Conservation (phyloP, 2,113 vertebrate species). For the Columba livia region DNA sequence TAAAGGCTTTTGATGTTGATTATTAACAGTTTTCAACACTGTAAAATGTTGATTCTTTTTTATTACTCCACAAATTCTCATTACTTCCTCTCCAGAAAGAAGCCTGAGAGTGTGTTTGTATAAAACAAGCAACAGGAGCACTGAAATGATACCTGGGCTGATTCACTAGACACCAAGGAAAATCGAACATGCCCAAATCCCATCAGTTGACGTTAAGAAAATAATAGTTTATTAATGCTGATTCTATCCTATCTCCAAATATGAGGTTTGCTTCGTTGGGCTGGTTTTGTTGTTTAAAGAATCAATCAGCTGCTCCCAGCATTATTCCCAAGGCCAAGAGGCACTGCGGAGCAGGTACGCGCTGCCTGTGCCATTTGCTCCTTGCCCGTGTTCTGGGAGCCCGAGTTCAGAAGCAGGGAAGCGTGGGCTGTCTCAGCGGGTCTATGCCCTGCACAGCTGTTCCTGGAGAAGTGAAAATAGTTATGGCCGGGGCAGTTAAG, state of each 20-base stretch:
- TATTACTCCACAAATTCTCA: conserved; percentile 19
- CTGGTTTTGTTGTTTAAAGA: not conserved
- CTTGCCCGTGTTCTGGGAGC: not conserved
- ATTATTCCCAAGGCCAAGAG: not conserved
- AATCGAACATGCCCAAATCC: not conserved
- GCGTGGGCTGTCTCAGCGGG: not conserved
- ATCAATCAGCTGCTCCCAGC: not conserved
- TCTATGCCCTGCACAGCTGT: not conserved
- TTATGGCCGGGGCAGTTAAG: conserved; percentile 23
- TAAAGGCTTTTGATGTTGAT: conserved; percentile 25
- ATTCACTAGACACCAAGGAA: not conserved
- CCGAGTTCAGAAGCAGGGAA: not conserved
- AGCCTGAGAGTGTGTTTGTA: not conserved
- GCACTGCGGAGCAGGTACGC: not conserved
- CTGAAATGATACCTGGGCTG: not conserved
- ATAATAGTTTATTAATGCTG: not conserved
- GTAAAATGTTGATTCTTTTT: not conserved
- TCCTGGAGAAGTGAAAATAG: conserved; percentile 23
- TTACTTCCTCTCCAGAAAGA: conserved; percentile 25
- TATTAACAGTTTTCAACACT: conserved; percentile 30
- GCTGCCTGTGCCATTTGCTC: not conserved
- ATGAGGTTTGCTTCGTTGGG: not conserved
- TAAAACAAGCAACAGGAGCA: not conserved
- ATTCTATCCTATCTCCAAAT: not conserved
- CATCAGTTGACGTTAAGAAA: not conserved